Evolutionary conservation across 2,797 vertebrate species (phyloP).

Genomic region (Dendrocincla tyrannina): DNA sequence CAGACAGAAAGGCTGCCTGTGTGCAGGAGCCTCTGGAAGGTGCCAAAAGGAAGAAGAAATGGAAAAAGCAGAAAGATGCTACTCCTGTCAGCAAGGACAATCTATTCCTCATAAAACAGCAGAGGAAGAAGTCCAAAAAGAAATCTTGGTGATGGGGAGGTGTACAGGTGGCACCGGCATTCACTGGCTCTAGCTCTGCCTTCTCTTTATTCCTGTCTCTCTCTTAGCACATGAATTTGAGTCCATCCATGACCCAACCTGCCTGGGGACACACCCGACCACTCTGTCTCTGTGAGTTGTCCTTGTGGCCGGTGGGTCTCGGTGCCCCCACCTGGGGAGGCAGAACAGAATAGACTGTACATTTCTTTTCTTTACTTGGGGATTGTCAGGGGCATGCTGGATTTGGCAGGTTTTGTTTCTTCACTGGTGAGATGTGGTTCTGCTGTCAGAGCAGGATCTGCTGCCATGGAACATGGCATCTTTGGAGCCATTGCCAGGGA

Average conservation of each 20-base stretch:
- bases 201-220: neutral
- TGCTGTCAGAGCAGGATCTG: neutral
- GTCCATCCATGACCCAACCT: neutral
- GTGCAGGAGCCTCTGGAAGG: neutral
- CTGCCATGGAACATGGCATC: neutral
- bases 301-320: neutral
- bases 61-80: neutral
- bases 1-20: neutral
- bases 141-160: neutral
- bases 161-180: neutral
- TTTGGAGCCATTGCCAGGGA: neutral
- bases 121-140: conserved; percentile 67
- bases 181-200: neutral
- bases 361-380: neutral
- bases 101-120: conserved; percentile 79
- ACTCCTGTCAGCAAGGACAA: conserved; percentile 36
- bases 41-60: conserved; percentile 43
- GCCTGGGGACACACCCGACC: neutral
- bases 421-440: neutral
- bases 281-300: neutral
- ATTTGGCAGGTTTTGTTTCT: neutral
- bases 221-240: neutral
- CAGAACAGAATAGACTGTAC: neutral
- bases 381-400: rapidly evolving
- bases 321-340: neutral